These are phyloP conservation scores for Amphipyra tragopoginis DNA, from an alignment of 2,888 invertebrate species.

Conservation along the genomic window DNA sequence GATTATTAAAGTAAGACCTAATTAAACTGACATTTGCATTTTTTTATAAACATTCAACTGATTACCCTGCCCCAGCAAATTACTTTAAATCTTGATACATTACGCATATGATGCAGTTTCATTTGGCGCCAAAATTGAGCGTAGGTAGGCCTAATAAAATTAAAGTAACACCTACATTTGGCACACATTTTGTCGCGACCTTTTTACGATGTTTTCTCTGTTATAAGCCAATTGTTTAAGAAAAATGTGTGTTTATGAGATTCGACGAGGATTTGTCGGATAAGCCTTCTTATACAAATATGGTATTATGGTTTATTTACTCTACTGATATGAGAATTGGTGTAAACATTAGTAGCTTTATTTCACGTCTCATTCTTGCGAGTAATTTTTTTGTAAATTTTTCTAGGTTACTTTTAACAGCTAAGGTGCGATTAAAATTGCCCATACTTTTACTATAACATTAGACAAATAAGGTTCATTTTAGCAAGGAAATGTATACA, in stretches of 20 bases:
- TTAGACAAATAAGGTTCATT: too few relatives aligned
- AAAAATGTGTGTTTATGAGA: slow-evolving; percentile 31
- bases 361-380: neutral
- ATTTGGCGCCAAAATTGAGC: neutral
- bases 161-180: neutral
- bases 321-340: neutral
- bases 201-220: neutral
- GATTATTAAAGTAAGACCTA: too few relatives aligned
- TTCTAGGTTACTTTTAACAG: too few relatives aligned
- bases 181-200: slow-evolving; percentile 1
- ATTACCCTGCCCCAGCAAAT: too few relatives aligned
- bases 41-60: too few relatives aligned
- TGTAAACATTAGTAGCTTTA: slow-evolving; percentile 1
- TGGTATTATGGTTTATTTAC: slow-evolving; percentile 22
- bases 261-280: slow-evolving; percentile 24
- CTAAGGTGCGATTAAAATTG: too few relatives aligned
- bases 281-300: slow-evolving; percentile 35
- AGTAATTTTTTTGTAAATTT: neutral
- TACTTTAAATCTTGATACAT: too few relatives aligned
- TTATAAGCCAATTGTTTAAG: slow-evolving; percentile 32
- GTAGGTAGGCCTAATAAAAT: neutral
- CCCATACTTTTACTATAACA: too few relatives aligned
- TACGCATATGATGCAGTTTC: neutral
- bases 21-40: too few relatives aligned
- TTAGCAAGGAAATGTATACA: too few relatives aligned